These are phyloP conservation scores for Cynoglossus semilaevis DNA, from an alignment of 2,113 vertebrate genomes.

Conservation along the genomic window DNA sequence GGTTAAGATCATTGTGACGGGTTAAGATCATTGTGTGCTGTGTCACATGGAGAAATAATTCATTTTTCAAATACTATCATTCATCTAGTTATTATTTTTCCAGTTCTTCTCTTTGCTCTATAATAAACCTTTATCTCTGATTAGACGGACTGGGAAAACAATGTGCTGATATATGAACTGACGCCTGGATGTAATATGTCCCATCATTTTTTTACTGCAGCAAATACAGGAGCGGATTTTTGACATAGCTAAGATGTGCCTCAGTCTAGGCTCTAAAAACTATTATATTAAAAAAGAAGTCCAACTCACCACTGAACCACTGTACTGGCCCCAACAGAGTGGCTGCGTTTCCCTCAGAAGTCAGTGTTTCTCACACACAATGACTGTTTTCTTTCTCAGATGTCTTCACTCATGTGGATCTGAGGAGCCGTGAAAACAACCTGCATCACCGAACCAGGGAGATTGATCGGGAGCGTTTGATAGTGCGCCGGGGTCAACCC, in stretches of 20 bases:
- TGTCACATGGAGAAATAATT: too few relatives aligned
- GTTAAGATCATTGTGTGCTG: too few relatives aligned
- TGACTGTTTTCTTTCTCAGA: constrained; percentile 34
- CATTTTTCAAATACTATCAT: too few relatives aligned
- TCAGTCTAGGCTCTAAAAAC: neutral
- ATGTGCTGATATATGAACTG: constrained; percentile 24
- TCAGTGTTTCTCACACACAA: neutral
- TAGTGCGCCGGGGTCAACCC: constrained; percentile 81
- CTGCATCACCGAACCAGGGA: constrained; percentile 79
- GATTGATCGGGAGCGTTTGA: constrained; percentile 71
- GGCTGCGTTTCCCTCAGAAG: neutral
- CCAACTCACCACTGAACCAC: too few relatives aligned
- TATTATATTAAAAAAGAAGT: too few relatives aligned
- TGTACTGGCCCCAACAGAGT: too few relatives aligned
- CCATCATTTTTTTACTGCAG: constrained; percentile 11
- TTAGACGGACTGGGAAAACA: constrained; percentile 1
- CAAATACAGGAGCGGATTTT: neutral
- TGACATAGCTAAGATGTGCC: neutral
- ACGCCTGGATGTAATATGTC: constrained; percentile 33
- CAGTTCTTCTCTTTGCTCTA: neutral
- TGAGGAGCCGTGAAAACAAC: constrained; percentile 77
- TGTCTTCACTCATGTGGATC: constrained; percentile 58
- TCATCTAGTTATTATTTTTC: too few relatives aligned
- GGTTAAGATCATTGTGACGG: too few relatives aligned
- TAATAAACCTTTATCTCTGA: neutral